These are phyloP conservation scores for Axinella damicornis DNA, from an alignment of 37 sponge, comb jelly and placozoan genomes.

Conservation along the genomic window DNA sequence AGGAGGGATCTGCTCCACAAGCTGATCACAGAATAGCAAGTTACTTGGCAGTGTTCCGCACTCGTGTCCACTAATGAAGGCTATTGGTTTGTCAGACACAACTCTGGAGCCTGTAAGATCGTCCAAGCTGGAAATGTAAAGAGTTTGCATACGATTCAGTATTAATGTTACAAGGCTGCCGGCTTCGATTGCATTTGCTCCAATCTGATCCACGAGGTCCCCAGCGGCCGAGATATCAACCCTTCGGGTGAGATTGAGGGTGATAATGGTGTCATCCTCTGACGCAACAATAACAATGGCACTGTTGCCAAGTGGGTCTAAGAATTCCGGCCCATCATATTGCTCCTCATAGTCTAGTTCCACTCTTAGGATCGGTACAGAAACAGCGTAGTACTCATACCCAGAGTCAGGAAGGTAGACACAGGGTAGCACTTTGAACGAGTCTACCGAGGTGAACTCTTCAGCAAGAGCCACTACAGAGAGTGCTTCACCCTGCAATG, in stretches of 20 bases:
- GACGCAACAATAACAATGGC: constrained; percentile 37
- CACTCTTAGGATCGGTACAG: neutral
- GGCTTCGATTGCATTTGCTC: neutral
- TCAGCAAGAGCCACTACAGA: constrained; percentile 41
- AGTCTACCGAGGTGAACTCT: constrained; percentile 34
- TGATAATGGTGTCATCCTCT: constrained; percentile 10
- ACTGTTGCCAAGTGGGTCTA: constrained; percentile 10
- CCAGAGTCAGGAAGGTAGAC: constrained; percentile 17
- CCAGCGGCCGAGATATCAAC: neutral
- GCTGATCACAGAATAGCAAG: constrained; percentile 26
- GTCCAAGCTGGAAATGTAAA: constrained; percentile 27
- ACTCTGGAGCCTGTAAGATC: constrained; percentile 52
- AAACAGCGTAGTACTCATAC: constrained; percentile 72
- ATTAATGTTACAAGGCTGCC: neutral
- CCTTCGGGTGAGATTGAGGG: constrained; percentile 39
- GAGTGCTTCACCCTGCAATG: neutral
- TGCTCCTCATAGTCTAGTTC: neutral
- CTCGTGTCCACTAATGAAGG: constrained; percentile 53
- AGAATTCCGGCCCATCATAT: neutral
- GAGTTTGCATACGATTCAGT: constrained; percentile 21
- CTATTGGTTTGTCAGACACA: constrained; percentile 44
- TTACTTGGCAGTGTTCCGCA: constrained; percentile 45
- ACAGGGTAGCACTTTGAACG: constrained; percentile 43
- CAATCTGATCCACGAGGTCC: constrained; percentile 6
- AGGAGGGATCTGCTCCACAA: constrained; percentile 22